phyloP scores from a whole-genome alignment of 2,888 invertebrate genomes.

The Drosophila hamatofila region DNA sequence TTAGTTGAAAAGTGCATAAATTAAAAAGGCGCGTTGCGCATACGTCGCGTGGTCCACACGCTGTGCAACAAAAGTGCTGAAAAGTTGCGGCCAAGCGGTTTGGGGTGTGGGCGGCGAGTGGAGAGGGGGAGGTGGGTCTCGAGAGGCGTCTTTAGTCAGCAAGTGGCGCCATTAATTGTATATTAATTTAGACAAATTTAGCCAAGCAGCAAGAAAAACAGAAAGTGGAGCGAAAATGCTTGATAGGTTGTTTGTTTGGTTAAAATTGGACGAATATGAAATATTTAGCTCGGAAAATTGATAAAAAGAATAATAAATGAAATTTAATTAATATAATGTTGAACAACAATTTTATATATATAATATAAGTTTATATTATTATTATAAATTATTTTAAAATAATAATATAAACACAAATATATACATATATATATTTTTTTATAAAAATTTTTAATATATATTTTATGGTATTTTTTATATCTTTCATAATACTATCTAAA shows the following conservation, averaged over 20 bases:
- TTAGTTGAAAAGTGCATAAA: conserved; percentile 62
- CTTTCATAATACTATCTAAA: no score
- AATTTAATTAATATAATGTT: neutral
- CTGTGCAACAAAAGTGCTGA: conserved; percentile 39
- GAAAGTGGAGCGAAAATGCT: neutral
- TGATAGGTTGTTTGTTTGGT: neutral
- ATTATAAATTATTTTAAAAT: no score
- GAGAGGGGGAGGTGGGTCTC: neutral
- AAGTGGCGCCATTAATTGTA: conserved; percentile 61
- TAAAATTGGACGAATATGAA: neutral
- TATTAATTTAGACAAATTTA: conserved; percentile 70
- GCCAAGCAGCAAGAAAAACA: conserved; percentile 16
- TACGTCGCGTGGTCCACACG: conserved; percentile 44
- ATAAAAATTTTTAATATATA: no score
- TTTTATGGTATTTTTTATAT: no score
- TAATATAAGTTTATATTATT: no score
- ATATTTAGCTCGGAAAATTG: neutral
- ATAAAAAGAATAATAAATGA: neutral
- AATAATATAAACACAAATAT: no score
- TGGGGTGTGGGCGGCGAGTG: neutral
- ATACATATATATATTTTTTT: no score
- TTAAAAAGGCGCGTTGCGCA: conserved; percentile 57
- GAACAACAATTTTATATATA: neutral
- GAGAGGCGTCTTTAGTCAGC: conserved; percentile 21
- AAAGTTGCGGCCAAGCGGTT: conserved; percentile 18